A percentile compares a stretch with the other conserved stretches of the same genome.
Conservation (phyloP, 2,888 invertebrate species). For the Cosmia trapezina region DNA sequence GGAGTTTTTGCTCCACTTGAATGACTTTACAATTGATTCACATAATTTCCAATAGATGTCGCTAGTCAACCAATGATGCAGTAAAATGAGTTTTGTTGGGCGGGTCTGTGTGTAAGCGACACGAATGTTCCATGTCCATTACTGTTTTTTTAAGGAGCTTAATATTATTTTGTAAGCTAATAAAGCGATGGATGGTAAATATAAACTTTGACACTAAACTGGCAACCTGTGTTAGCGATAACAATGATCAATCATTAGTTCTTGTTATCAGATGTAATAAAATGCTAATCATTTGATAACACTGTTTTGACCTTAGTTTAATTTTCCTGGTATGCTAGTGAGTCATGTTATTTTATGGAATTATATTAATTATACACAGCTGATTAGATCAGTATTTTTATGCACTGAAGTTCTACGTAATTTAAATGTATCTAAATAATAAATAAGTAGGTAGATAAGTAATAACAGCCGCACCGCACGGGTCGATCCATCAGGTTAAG, state of each 20-base stretch:
- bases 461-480: too few species aligned
- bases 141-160: background rate
- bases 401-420: background rate
- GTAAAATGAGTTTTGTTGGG: slow-evolving; percentile 16
- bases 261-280: slow-evolving; percentile 23
- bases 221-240: background rate
- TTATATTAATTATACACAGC: slow-evolving; percentile 15
- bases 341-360: slow-evolving; percentile 35
- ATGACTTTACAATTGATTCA: slow-evolving; percentile 26
- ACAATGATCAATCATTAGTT: slow-evolving; percentile 23
- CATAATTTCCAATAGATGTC: slow-evolving; percentile 46
- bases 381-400: slow-evolving; percentile 21
- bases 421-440: background rate
- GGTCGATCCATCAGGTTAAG: too few species aligned
- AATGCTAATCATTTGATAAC: slow-evolving; percentile 40
- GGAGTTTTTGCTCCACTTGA: slow-evolving; percentile 18
- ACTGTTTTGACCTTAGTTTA: slow-evolving; percentile 29
- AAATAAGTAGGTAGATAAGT: background rate
- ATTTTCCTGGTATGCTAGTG: slow-evolving; percentile 29
- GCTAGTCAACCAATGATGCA: slow-evolving; percentile 14
- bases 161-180: background rate
- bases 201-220: background rate
- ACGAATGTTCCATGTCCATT: slow-evolving; percentile 1
- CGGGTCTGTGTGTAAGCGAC: background rate
- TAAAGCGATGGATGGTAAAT: slow-evolving; percentile 9